These are phyloP conservation scores for Catostylus mosaicus DNA, from an alignment of 30 jellyfish, hydroid and myxozoan genomes.

Conservation along the genomic window DNA sequence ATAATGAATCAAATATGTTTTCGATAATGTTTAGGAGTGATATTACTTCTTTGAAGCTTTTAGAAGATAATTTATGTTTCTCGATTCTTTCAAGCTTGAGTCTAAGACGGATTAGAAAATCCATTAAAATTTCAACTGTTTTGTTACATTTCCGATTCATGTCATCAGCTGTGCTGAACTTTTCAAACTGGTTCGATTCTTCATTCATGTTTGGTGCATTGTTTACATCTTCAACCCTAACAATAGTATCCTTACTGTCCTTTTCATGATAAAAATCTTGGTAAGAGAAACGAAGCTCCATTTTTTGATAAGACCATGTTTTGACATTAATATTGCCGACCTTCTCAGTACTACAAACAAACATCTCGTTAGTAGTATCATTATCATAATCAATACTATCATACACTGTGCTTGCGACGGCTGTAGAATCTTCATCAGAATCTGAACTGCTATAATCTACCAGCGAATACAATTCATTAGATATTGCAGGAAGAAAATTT, in stretches of 20 bases:
- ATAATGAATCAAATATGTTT: conserved; percentile 7
- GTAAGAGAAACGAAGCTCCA: no score
- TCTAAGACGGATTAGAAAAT: conserved; percentile 41
- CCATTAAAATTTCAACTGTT: conserved; percentile 20
- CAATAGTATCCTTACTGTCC: background rate
- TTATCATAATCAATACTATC: background rate
- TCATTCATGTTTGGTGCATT: background rate
- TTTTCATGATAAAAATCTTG: no score
- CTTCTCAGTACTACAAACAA: background rate
- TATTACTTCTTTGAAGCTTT: conserved; percentile 13
- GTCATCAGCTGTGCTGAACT: no score
- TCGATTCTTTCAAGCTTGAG: conserved; percentile 48
- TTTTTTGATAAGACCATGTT: no score
- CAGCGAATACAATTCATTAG: background rate
- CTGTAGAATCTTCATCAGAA: conserved; percentile 1
- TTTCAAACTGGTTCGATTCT: no score
- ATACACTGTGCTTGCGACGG: background rate
- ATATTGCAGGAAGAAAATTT: background rate
- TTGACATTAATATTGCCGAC: no score
- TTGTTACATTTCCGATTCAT: background rate
- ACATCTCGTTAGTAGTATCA: background rate
- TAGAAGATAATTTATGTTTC: background rate
- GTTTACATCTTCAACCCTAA: background rate
- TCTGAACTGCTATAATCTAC: conserved; percentile 38
- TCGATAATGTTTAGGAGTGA: conserved; percentile 7